These are phyloP conservation scores for Glaucidium brasilianum DNA, from an alignment of 2,113 vertebrate genomes.

Conservation along the genomic window DNA sequence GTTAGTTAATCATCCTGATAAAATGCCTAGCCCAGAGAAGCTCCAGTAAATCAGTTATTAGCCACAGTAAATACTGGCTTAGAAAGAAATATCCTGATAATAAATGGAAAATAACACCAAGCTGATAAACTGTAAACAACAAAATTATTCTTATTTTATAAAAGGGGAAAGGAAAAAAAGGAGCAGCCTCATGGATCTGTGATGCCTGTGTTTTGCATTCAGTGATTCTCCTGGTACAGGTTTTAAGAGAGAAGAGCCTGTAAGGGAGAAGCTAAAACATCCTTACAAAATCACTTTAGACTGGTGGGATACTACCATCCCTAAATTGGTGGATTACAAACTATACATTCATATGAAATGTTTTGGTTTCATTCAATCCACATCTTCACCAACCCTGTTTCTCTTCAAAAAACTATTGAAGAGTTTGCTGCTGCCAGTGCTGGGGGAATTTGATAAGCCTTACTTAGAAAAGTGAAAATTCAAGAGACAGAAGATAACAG, in stretches of 20 bases:
- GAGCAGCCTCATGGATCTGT: not conserved
- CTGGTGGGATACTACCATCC: not conserved
- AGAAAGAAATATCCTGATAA: slow-evolving; percentile 3
- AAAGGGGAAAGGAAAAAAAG: not conserved
- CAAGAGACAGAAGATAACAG: not conserved
- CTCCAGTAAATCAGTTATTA: slow-evolving; percentile 27
- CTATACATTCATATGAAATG: not conserved
- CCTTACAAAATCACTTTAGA: not conserved
- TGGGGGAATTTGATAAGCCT: not conserved
- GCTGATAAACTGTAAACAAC: not conserved
- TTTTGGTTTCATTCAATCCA: not conserved
- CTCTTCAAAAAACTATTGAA: not conserved
- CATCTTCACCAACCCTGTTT: not conserved
- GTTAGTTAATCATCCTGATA: slow-evolving; percentile 46
- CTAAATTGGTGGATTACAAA: not conserved
- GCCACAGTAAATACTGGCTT: not conserved
- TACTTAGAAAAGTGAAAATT: not conserved
- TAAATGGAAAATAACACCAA: not conserved
- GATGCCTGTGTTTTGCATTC: not conserved
- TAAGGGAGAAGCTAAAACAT: not conserved
- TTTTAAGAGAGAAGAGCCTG: not conserved
- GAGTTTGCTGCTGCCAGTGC: not conserved
- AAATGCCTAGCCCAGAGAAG: slow-evolving; percentile 4
- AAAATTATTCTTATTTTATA: not conserved
- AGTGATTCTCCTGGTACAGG: not conserved